A percentile compares a stretch with the other conserved stretches of the same genome.
Conservation (phyloP, 2,797 vertebrate genomes). For the Sternarchorhynchus goeldii region DNA sequence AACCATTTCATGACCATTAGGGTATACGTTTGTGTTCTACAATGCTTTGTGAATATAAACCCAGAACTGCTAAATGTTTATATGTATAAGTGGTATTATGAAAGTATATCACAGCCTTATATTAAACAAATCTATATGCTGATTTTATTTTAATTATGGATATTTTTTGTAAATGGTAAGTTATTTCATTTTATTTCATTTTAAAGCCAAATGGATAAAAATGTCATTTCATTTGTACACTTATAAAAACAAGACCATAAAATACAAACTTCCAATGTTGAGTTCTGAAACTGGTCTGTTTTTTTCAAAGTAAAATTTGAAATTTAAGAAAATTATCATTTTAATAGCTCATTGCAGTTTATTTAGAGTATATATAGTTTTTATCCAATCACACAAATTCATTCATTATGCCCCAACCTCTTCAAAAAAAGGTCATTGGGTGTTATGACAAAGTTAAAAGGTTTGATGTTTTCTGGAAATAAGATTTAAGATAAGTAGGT, state of each 20-base stretch:
- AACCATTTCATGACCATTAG: neutral
- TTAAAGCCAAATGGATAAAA: constrained; percentile 72
- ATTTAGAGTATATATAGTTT: neutral
- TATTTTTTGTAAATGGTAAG: constrained; percentile 74
- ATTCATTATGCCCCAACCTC: neutral
- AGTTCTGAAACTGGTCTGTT: neutral
- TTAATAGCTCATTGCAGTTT: no score
- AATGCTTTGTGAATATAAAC: constrained; percentile 71
- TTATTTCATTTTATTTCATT: constrained; percentile 73
- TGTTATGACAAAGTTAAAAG: no score
- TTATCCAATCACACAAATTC: neutral
- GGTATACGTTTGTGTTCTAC: constrained; percentile 54
- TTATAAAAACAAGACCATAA: neutral
- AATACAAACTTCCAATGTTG: neutral
- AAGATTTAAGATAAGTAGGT: no score
- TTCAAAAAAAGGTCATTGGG: no score
- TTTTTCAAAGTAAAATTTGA: neutral
- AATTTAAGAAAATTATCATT: neutral
- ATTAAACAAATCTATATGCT: constrained; percentile 74
- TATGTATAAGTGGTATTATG: constrained; percentile 73
- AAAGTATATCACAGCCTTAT: constrained; percentile 78
- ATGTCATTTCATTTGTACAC: constrained; percentile 70
- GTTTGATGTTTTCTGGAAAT: no score
- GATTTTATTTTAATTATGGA: constrained; percentile 76
- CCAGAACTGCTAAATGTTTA: constrained; percentile 70